These are phyloP conservation scores for Drosophila atripex DNA, from an alignment of 2,888 invertebrate genomes.

Conservation along the genomic window DNA sequence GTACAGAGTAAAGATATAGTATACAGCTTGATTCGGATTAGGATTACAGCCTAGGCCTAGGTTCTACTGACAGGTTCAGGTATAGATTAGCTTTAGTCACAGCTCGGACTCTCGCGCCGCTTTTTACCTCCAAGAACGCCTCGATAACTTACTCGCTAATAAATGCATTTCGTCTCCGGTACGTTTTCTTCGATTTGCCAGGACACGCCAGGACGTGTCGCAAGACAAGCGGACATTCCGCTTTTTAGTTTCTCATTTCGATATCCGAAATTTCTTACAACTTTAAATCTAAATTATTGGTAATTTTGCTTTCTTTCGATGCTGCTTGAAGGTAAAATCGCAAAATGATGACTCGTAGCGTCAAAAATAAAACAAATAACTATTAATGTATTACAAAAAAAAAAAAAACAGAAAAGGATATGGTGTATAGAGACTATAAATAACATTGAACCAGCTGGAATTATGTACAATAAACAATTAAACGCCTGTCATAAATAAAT, in stretches of 20 bases:
- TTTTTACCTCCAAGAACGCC: constrained; percentile 67
- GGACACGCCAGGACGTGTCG: neutral
- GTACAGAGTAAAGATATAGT: constrained; percentile 21
- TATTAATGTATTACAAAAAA: constrained; percentile 14
- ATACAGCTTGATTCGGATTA: constrained; percentile 35
- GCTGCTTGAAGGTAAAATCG: constrained; percentile 65
- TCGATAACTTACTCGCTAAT: constrained; percentile 70
- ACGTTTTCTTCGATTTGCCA: constrained; percentile 63
- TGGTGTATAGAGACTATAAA: constrained; percentile 33
- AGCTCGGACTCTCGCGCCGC: constrained; percentile 62
- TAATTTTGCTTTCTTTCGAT: constrained; percentile 16
- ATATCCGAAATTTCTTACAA: constrained; percentile 3
- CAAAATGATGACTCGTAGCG: constrained; percentile 47
- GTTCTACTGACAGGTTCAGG: constrained; percentile 35
- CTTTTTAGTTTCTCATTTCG: constrained; percentile 15
- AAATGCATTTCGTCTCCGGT: constrained; percentile 83
- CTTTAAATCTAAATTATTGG: neutral
- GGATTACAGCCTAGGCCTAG: constrained; percentile 22
- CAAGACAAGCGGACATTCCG: constrained; percentile 14
- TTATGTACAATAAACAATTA: constrained; percentile 34
- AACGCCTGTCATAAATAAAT: constrained; percentile 38
- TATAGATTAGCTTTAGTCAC: constrained; percentile 60
- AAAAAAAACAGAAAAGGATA: constrained; percentile 17
- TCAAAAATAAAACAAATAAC: constrained; percentile 23
- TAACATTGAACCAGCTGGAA: constrained; percentile 49